Percentiles rank a stretch among this genome's conserved stretches.
These are phyloP conservation scores for Volucella inflata DNA, from an alignment of 2,888 invertebrate species.

Conservation along the genomic window DNA sequence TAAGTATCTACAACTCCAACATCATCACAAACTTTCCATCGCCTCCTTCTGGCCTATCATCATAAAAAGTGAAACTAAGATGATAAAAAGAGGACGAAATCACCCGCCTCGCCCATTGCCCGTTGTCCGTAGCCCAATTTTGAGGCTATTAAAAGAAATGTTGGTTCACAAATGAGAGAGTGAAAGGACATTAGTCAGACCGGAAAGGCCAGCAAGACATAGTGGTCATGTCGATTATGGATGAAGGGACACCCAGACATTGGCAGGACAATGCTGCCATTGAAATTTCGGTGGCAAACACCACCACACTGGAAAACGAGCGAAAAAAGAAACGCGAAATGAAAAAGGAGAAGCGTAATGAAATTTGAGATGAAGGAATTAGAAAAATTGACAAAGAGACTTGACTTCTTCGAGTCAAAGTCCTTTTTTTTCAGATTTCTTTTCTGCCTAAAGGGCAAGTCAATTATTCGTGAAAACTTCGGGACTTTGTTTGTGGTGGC, in stretches of 20 bases:
- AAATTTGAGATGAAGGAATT: constrained; percentile 70
- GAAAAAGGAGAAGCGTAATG: constrained; percentile 65
- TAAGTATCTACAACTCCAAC: constrained; percentile 31
- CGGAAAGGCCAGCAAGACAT: constrained; percentile 7
- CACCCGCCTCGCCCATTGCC: constrained; percentile 21
- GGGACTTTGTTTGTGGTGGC: no score
- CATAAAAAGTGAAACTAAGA: constrained; percentile 68
- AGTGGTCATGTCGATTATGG: constrained; percentile 8
- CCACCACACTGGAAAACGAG: constrained; percentile 12
- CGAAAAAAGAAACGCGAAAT: constrained; percentile 54
- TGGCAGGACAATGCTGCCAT: constrained; percentile 62
- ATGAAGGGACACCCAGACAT: constrained; percentile 30
- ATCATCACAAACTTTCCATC: background rate
- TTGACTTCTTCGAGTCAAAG: background rate
- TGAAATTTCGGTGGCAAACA: constrained; percentile 24
- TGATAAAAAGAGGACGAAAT: constrained; percentile 61
- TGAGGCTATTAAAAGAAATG: constrained; percentile 64
- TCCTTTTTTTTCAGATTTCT: no score
- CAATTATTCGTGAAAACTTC: no score
- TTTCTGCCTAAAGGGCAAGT: no score
- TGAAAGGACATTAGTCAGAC: constrained; percentile 67
- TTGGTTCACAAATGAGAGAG: background rate
- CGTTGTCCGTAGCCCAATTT: constrained; percentile 39
- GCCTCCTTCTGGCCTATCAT: constrained; percentile 50
- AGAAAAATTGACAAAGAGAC: constrained; percentile 66